phyloP scores from a whole-genome alignment of 2,113 vertebrate genomes.

The Takifugu bimaculatus region DNA sequence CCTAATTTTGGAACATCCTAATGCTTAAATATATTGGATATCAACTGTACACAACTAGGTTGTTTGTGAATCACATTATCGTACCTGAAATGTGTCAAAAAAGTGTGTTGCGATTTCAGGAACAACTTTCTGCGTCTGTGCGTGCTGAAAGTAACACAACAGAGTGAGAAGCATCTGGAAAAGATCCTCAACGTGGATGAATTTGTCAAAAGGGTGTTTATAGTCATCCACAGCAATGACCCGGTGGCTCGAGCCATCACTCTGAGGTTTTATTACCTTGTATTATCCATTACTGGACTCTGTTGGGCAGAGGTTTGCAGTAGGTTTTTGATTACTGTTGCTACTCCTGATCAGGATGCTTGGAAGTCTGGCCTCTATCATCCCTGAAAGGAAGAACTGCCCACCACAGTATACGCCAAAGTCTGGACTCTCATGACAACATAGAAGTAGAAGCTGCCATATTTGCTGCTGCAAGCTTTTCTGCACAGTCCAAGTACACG shows the following conservation, averaged over 20 bases:
- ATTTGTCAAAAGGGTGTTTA: constrained; percentile 97
- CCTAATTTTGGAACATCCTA: neutral
- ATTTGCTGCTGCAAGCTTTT: constrained; percentile 95
- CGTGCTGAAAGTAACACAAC: constrained; percentile 96
- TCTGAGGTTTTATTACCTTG: constrained; percentile 78
- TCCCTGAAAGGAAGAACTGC: constrained; percentile 97
- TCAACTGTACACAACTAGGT: neutral
- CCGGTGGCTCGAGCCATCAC: constrained; percentile 96
- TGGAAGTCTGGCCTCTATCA: constrained; percentile 96
- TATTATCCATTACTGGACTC: neutral
- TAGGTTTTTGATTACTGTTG: neutral
- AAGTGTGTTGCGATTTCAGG: constrained; percentile 61
- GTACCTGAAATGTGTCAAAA: neutral
- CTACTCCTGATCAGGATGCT: constrained; percentile 80
- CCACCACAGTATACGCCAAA: constrained; percentile 98
- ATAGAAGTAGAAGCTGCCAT: constrained; percentile 98
- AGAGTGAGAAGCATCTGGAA: constrained; percentile 97
- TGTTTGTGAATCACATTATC: neutral
- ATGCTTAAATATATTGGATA: neutral
- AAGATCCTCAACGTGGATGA: constrained; percentile 99
- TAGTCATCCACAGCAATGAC: constrained; percentile 97
- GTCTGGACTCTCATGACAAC: constrained; percentile 95
- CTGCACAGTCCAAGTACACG: constrained; percentile 91
- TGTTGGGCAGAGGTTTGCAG: neutral
- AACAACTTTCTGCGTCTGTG: constrained; percentile 96